These are phyloP conservation scores for Hirtodrosophila histrioides DNA, from an alignment of 2,888 invertebrate genomes.

Conservation along the genomic window DNA sequence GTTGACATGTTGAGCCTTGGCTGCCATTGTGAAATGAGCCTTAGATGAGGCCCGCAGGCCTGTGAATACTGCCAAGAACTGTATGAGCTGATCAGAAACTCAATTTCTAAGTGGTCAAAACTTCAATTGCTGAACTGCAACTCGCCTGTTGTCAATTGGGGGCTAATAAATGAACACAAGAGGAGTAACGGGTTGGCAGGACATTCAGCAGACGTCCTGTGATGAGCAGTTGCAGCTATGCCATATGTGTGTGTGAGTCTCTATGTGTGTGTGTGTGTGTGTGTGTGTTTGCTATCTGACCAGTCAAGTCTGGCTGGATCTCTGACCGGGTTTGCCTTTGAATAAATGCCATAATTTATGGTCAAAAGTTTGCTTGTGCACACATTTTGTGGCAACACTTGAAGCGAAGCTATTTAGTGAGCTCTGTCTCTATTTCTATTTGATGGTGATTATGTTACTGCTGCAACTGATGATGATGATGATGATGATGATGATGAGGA, in stretches of 20 bases:
- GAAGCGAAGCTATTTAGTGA: constrained; percentile 73
- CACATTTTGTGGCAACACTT: constrained; percentile 77
- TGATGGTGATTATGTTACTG: constrained; percentile 12
- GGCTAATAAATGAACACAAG: constrained; percentile 61
- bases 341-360: constrained; percentile 81
- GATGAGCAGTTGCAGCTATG: constrained; percentile 14
- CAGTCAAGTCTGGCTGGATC: constrained; percentile 29
- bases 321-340: constrained; percentile 72
- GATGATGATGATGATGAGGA: constrained; percentile 15
- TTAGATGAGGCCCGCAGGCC: constrained; percentile 13
- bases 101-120: constrained; percentile 63
- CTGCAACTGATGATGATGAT: constrained; percentile 1
- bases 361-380: constrained; percentile 78
- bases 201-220: constrained; percentile 21
- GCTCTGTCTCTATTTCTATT: constrained; percentile 25
- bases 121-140: constrained; percentile 40
- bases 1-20: constrained; percentile 44
- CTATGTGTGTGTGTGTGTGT: constrained; percentile 7
- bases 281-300: constrained; percentile 13
- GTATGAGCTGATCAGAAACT: constrained; percentile 44
- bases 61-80: constrained; percentile 1
- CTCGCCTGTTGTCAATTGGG: constrained; percentile 64
- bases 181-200: constrained; percentile 3
- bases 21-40: constrained; percentile 36
- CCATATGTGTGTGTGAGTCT: neutral